phyloP scores from a whole-genome alignment of 2,113 vertebrate genomes.

The Glareola pratincola region DNA sequence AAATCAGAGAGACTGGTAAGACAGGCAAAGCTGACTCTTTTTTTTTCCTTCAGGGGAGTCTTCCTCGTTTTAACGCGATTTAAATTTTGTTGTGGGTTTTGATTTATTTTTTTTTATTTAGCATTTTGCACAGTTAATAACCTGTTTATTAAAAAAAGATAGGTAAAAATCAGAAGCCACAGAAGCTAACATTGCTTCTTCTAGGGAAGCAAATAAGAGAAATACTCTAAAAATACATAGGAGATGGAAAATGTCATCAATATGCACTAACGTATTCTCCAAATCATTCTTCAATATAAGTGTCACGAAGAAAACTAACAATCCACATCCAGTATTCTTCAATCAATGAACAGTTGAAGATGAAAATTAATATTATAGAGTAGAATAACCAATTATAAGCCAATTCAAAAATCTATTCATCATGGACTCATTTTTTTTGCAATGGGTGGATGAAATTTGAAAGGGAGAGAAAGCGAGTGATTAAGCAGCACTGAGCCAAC shows the following conservation, averaged over 20 bases:
- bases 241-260: conserved; percentile 15
- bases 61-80: not conserved
- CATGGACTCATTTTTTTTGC: conserved; percentile 4
- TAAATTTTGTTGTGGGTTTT: not conserved
- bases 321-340: conserved; percentile 62
- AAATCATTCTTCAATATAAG: conserved; percentile 54
- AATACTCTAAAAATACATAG: not conserved
- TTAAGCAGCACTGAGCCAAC: not conserved
- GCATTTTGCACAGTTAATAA: not conserved
- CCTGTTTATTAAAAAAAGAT: not conserved
- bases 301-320: conserved; percentile 60
- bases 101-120: not conserved
- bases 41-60: not conserved
- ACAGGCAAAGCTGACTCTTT: not conserved
- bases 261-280: conserved; percentile 23
- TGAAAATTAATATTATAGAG: conserved; percentile 66
- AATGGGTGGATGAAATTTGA: not conserved
- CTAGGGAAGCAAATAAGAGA: not conserved
- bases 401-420: conserved; percentile 58
- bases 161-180: not conserved
- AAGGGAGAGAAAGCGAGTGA: not conserved
- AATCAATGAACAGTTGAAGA: conserved; percentile 66
- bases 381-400: conserved; percentile 65
- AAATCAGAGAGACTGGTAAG: not conserved
- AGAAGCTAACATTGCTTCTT: not conserved